Evolutionary conservation across 2,113 vertebrate species (phyloP), one percentile per base, ranked within the genome.

Genomic region (Cyphomyrus discorhynchus): DNA sequence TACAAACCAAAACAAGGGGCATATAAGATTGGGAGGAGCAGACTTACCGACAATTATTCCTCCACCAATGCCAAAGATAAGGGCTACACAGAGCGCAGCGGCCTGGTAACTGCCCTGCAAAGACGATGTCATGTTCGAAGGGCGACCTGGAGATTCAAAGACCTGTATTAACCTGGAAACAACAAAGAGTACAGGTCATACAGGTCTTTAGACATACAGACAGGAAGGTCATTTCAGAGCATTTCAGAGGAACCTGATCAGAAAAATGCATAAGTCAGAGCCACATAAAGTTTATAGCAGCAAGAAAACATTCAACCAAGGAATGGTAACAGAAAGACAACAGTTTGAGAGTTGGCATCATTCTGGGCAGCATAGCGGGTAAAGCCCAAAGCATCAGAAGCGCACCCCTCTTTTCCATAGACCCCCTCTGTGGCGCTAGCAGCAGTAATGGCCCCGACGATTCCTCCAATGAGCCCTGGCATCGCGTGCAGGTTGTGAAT

Each of bases 401-500:
- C 97, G 94, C 93, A 99, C 98, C 98, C 98, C 45, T 96, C 90
- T 4, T 46, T 11, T 84, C 96, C 93, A 9, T 99, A 98, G 0
- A 97, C 94, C 0, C 89, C 89, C 6, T 93, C 93, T 0, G 52
- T 95, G 53, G 98, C 97, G 0, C 91, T 39, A 1, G 97, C 96
- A 2, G 97, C 97, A 0, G 97, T 97, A 90, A 99, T 92, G 8
- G 98, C 98, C 0, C 98, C 98, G 8, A 97, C 93, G 1, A 99
- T 97, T 89, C 96, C 97, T 0, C 98, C 98, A 0, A 99, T 97
- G 91, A 99, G 86, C 13, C 98, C 98, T 0, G 98, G 98, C 82
- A 99, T 91, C 5, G 96, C 98, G 0, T 99, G 98, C 70, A 99
- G 96, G 91, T 99, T 99, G 93, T 99, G 97, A 90, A 99, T 90